Percentiles rank a stretch among this genome's conserved stretches.
phyloP scores from a whole-genome alignment of 2,113 vertebrate species.

The Prionailurus viverrinus region DNA sequence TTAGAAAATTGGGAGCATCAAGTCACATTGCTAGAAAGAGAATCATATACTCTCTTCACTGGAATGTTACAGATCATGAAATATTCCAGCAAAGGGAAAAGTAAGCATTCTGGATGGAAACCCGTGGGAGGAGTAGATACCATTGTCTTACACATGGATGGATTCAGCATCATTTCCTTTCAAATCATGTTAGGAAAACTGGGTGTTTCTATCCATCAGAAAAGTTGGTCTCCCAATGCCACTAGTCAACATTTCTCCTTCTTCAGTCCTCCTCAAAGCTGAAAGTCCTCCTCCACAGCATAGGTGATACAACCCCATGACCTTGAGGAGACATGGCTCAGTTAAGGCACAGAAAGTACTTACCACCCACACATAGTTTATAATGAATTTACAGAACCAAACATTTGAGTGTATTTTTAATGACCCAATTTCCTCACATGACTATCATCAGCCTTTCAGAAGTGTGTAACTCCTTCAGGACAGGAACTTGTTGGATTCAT shows the following conservation, averaged over 20 bases:
- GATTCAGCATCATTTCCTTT: background rate
- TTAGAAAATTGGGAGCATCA: background rate
- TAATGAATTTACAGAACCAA: background rate
- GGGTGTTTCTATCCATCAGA: background rate
- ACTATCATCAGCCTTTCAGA: background rate
- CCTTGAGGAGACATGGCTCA: background rate
- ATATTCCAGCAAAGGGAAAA: background rate
- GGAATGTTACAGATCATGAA: background rate
- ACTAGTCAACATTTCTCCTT: background rate
- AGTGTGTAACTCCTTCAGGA: background rate
- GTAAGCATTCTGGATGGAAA: background rate
- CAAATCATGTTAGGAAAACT: background rate
- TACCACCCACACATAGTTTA: too few species aligned
- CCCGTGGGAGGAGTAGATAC: background rate
- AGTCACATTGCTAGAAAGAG: background rate
- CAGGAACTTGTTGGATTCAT: too few species aligned
- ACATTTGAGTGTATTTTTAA: background rate
- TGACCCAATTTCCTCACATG: background rate
- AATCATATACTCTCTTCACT: background rate
- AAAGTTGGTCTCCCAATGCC: background rate
- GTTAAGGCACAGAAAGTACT: background rate
- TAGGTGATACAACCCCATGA: rapidly evolving
- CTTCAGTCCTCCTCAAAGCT: background rate
- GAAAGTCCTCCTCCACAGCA: background rate
- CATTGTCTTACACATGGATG: background rate